Percentiles rank a stretch among this genome's conserved stretches.
Evolutionary conservation across 1,140 invertebrate species (phyloP).

Genomic region (Odontomachus brunneus): DNA sequence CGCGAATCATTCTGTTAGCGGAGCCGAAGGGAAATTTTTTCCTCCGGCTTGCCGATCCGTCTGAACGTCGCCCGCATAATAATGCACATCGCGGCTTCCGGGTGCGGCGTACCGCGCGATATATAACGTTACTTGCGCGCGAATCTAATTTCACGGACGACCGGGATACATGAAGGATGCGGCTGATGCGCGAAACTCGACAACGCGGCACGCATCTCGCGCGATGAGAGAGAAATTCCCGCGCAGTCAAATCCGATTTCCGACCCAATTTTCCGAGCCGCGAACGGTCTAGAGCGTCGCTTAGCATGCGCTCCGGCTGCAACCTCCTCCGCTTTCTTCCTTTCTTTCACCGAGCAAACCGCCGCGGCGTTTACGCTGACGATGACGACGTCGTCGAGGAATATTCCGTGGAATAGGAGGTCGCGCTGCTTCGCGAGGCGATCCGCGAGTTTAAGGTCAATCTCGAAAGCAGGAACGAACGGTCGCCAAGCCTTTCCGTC

Average conservation of each 20-base stretch:
- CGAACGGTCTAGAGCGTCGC: conserved; percentile 41
- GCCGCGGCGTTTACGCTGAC: too few species aligned
- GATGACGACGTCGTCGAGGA: conserved; percentile 5
- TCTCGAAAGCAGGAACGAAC: conserved; percentile 50
- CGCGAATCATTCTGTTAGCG: conserved; percentile 1
- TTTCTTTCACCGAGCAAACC: conserved; percentile 59
- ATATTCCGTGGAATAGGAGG: conserved; percentile 45
- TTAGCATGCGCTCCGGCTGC: conserved; percentile 35
- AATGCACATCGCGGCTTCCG: neutral
- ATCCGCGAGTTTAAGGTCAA: conserved; percentile 59
- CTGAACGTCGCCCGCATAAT: conserved; percentile 25
- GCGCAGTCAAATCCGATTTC: conserved; percentile 30
- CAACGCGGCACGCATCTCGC: conserved; percentile 5
- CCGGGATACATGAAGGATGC: conserved; percentile 11
- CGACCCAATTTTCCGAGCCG: conserved; percentile 50
- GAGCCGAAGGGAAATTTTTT: neutral
- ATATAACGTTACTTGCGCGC: conserved; percentile 23
- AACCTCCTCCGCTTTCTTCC: conserved; percentile 56
- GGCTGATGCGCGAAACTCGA: conserved; percentile 12
- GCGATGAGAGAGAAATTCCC: conserved; percentile 38
- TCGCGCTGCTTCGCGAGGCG: conserved; percentile 41
- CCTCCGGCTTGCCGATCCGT: neutral
- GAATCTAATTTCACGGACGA: conserved; percentile 41
- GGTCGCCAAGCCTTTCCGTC: conserved; percentile 35
- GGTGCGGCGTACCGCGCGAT: neutral